Percentiles rank a stretch among this genome's conserved stretches.
Conservation (phyloP, 2,888 invertebrate genomes). For the Nasonovia ribisnigri region DNA sequence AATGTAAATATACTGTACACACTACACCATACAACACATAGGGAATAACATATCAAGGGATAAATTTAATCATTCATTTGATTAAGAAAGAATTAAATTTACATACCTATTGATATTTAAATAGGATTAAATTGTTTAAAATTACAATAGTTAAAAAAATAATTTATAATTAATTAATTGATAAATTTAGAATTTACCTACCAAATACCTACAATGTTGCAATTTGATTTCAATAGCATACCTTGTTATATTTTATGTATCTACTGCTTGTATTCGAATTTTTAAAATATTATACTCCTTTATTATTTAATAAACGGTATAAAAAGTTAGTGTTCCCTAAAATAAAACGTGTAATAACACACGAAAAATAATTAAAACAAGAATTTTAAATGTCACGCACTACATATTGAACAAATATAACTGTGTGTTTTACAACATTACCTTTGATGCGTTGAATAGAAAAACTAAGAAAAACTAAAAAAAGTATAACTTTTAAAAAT, state of each 20-base stretch:
- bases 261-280: not conserved
- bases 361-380: not conserved
- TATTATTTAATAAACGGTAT: not conserved
- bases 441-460: not conserved
- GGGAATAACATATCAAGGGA: not conserved
- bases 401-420: conserved; percentile 5
- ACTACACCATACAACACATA: not conserved
- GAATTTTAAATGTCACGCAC: not conserved
- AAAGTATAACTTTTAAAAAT: not conserved
- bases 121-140: not conserved
- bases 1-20: not conserved
- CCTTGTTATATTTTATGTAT: not conserved
- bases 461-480: not conserved
- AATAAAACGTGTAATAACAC: not conserved
- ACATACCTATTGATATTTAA: not conserved
- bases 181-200: not conserved
- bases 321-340: not conserved
- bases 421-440: not conserved
- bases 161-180: not conserved
- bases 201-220: not conserved
- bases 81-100: not conserved
- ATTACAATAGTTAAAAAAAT: not conserved
- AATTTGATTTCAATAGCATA: too few relatives aligned
- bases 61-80: not conserved
- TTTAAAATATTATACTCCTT: not conserved